Evolutionary conservation across 2,888 invertebrate genomes (phyloP), one percentile per base, ranked within the genome.

Genomic region (Hirtodrosophila cameraria): DNA sequence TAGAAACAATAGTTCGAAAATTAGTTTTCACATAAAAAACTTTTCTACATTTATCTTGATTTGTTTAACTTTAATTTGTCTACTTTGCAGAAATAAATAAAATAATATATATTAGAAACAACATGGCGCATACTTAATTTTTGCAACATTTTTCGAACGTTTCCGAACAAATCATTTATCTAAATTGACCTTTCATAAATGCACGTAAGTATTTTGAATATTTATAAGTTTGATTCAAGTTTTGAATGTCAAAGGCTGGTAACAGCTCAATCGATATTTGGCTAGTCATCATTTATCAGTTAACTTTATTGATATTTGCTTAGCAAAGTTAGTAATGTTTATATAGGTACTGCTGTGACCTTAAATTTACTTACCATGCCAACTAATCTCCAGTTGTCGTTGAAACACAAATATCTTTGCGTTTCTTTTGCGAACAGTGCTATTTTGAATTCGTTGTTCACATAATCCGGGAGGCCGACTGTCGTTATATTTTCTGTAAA

Each of bases 321-420:
- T 41, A 8, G 12, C 9, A 41, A 9, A 3, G 15, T 38, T 8
- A 35, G 6, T 15, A 27, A 8, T 12, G 12, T 3, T 16, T 27
- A 1, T 9, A 3, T 20, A 4, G 35, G 12, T 5, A 11, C 2
- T n/a, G n/a, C 18, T 2, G 18, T 5, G 20, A 4, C 15, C 16
- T 16, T 23, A 35, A 23, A 18, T 35, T 33, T 9, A 86, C 89
- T 92, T 91, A 94, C 94, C 92, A 94, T 92, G 92, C 94, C 94
- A 82, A 95, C 93, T 88, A 95, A 93, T 91, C 93, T 93, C 92
- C 94, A 94, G 81, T 93, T 93, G 91, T 92, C 92, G 91, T 94
- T 94, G 94, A 95, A 95, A 92, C 95, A 95, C 88, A 95, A 93
- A 92, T 93, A 95, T 92, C 94, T 93, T 90, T 94, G 93, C 87